Evolutionary conservation across 1,140 invertebrate genomes (phyloP).

Genomic region (Mylabris phalerata): DNA sequence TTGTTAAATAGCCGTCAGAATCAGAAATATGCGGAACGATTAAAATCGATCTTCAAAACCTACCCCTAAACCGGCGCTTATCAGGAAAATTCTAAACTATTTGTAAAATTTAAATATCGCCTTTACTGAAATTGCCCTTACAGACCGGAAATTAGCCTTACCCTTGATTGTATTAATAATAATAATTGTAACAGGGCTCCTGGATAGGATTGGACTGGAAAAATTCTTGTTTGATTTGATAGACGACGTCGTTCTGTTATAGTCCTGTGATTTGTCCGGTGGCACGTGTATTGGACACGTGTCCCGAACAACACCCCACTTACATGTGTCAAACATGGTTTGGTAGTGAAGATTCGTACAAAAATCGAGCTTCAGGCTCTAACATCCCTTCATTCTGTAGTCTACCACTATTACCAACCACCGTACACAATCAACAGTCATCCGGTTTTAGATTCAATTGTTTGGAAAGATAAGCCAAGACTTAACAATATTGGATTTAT

Average conservation of each 20-base stretch:
- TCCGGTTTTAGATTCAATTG: slow-evolving; percentile 24
- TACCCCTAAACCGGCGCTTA: too few species aligned
- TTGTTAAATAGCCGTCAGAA: slow-evolving; percentile 20
- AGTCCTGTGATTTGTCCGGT: slow-evolving; percentile 30
- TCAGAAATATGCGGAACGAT: background rate
- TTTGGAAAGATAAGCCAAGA: slow-evolving; percentile 36
- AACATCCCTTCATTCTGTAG: too few species aligned
- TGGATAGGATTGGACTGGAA: too few species aligned
- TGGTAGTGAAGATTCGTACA: slow-evolving; percentile 4
- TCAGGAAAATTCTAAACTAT: too few species aligned
- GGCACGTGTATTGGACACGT: slow-evolving; percentile 16
- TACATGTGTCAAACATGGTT: slow-evolving; percentile 42
- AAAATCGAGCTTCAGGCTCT: too few species aligned
- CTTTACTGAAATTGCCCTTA: too few species aligned
- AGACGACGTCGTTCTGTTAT: background rate
- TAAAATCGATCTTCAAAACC: too few species aligned
- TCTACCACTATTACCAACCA: background rate
- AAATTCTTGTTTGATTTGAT: too few species aligned
- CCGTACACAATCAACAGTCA: background rate
- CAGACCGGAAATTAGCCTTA: too few species aligned
- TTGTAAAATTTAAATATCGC: too few species aligned
- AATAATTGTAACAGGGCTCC: too few species aligned
- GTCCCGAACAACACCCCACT: slow-evolving; percentile 29
- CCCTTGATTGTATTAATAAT: too few species aligned
- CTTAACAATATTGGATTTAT: slow-evolving; percentile 22